Percentiles rank a stretch among this genome's conserved stretches.
Evolutionary conservation across 2,113 vertebrate species (phyloP).

Genomic region (Falco punctatus): DNA sequence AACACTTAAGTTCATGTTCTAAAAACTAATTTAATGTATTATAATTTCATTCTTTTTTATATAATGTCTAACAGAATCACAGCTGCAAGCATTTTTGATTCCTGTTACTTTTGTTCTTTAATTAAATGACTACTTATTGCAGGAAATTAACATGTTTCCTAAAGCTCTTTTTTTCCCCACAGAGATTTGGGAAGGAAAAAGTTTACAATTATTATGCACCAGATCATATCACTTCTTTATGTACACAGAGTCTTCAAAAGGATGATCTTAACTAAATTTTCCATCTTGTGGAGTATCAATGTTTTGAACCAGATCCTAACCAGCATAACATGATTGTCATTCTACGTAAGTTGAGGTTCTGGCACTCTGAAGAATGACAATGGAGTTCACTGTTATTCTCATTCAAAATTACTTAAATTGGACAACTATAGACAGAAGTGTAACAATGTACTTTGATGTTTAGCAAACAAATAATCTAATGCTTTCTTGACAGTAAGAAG

Average conservation of each 20-base stretch:
- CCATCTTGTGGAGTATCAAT: not conserved
- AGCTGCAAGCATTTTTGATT: slow-evolving; percentile 80
- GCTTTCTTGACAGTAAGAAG: not conserved
- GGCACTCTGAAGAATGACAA: not conserved
- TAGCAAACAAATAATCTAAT: not conserved
- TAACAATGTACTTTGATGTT: not conserved
- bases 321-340: not conserved
- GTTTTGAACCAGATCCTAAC: not conserved
- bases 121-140: slow-evolving; percentile 83
- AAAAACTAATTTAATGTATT: slow-evolving; percentile 89
- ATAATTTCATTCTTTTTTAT: slow-evolving; percentile 79
- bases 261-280: not conserved
- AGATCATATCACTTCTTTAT: not conserved
- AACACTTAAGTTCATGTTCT: slow-evolving; percentile 94
- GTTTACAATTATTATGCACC: not conserved
- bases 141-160: slow-evolving; percentile 67
- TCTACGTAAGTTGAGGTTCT: not conserved
- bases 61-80: slow-evolving; percentile 79
- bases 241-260: not conserved
- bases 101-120: slow-evolving; percentile 82
- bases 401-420: not conserved
- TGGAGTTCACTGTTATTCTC: not conserved
- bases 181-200: not conserved
- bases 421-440: not conserved
- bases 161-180: slow-evolving; percentile 4